Percentiles rank a stretch among this genome's conserved stretches.
Evolutionary conservation across 2,113 vertebrate species (phyloP).

Genomic region (Fulica atra): DNA sequence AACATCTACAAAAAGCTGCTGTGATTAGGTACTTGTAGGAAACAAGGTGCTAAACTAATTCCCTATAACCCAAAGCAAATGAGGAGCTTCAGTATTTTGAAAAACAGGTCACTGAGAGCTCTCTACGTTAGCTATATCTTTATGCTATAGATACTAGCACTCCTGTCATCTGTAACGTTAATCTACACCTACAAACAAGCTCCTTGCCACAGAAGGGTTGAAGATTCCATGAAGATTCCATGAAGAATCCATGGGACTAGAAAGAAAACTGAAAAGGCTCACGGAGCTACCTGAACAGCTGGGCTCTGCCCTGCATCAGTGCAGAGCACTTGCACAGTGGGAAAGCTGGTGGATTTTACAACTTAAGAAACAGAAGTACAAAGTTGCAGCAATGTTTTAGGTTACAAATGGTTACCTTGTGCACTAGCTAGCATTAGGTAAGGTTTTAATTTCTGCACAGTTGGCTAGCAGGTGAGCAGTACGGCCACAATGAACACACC

Average conservation of each 20-base stretch:
- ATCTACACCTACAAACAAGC: background rate
- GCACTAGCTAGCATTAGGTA: rapidly evolving
- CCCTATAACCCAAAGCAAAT: background rate
- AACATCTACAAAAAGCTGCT: background rate
- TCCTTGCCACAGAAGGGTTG: background rate
- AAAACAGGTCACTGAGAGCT: background rate
- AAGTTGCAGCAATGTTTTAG: background rate
- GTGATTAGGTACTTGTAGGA: background rate
- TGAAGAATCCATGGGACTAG: background rate
- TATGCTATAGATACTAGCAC: background rate
- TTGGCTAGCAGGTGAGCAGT: background rate
- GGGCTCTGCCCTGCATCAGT: background rate
- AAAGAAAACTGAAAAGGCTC: background rate
- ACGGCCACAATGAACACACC: background rate
- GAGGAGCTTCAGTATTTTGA: background rate
- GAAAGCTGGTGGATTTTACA: background rate
- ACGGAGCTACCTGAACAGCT: rapidly evolving
- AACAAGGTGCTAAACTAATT: rapidly evolving
- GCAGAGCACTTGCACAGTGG: background rate
- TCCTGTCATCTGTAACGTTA: background rate
- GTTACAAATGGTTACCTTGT: background rate
- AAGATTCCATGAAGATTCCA: background rate
- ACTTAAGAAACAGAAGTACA: background rate
- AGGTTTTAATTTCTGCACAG: background rate
- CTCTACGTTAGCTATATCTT: background rate